These are phyloP conservation scores for Drosophila atripex DNA, from an alignment of 2,888 invertebrate genomes.

Conservation along the genomic window DNA sequence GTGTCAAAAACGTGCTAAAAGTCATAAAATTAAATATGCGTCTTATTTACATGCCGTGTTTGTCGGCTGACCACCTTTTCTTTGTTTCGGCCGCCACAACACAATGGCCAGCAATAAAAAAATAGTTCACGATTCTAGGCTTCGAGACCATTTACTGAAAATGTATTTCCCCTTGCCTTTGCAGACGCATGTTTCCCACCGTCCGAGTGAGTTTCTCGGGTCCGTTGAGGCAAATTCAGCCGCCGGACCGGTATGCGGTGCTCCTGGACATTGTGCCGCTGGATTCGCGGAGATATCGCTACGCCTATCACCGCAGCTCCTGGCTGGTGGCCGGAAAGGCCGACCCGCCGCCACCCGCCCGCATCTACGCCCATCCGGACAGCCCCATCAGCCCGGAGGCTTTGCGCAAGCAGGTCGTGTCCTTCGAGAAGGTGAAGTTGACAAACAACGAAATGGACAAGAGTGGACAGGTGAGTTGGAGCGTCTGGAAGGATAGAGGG, in stretches of 20 bases:
- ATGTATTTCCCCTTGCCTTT: slow-evolving; percentile 57
- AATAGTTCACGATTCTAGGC: slow-evolving; percentile 28
- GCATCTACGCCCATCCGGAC: slow-evolving; percentile 98
- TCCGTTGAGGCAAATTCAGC: slow-evolving; percentile 86
- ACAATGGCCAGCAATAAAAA: slow-evolving; percentile 63
- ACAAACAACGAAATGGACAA: slow-evolving; percentile 99
- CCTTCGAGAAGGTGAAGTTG: slow-evolving; percentile 98
- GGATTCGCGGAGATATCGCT: slow-evolving; percentile 97
- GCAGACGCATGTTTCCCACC: slow-evolving; percentile 99
- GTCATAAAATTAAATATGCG: slow-evolving; percentile 80
- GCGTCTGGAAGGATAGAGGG: background rate
- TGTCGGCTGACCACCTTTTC: slow-evolving; percentile 24
- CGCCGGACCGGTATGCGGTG: slow-evolving; percentile 94
- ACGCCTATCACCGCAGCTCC: slow-evolving; percentile 98
- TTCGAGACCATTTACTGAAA: background rate
- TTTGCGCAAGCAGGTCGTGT: slow-evolving; percentile 97
- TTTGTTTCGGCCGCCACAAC: slow-evolving; percentile 2
- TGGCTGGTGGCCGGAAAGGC: slow-evolving; percentile 99
- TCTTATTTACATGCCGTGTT: slow-evolving; percentile 72
- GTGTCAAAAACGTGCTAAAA: slow-evolving; percentile 80
- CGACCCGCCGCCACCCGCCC: slow-evolving; percentile 96
- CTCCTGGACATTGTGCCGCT: slow-evolving; percentile 98
- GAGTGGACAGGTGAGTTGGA: slow-evolving; percentile 92
- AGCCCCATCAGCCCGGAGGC: slow-evolving; percentile 98
- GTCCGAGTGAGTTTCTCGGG: slow-evolving; percentile 96